Base-by-base conservation (phyloP, 2,888 invertebrate genomes). In the Drosophila formosana region DNA sequence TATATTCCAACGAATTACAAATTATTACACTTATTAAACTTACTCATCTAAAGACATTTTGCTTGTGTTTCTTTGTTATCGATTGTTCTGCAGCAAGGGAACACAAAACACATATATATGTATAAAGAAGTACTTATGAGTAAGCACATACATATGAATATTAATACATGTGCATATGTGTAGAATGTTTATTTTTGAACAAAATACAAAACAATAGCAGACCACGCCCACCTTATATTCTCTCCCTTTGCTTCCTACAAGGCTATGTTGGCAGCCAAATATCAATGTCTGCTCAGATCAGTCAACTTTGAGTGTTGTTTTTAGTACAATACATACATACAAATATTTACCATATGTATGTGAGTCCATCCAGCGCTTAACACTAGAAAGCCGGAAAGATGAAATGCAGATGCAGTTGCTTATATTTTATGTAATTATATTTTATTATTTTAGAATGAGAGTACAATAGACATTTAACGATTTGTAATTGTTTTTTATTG, bases 401-500 rank as follows among this genome's bases (percentile, higher is more conserved):
- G 0, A 74, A 65, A 60, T 61, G 66, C 63, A 52, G 34, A 62
- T 75, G 57, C 46, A 58, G 43, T 3, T 37, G 13, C 6, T 41
- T 41, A 34, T 34, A 0, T 11, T 34, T 2, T 34, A 6, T 62
- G 37, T n/a, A 30, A 45, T 53, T 66, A 51, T 57, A 52, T 71
- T 67, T 50, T 52, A 45, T 52, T 67, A 51, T 70, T 66, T 72
- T 3, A 62, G 72, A 66, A 45, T 50, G 68, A 66, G 68, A 66
- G 58, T 73, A 76, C 66, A 73, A 69, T 71, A 75, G 73, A 85
- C 73, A 78, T 76, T 79, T 72, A 84, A 82, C 68, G 62, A 72
- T 66, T 74, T 47, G 28, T 32, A 52, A 75, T 58, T 18, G 18
- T 1, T 18, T 18, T 63, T 18, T 65, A 49, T 60, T 56, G 56